phyloP scores from a whole-genome alignment of 2,888 invertebrate species.

The Celastrina argiolus region DNA sequence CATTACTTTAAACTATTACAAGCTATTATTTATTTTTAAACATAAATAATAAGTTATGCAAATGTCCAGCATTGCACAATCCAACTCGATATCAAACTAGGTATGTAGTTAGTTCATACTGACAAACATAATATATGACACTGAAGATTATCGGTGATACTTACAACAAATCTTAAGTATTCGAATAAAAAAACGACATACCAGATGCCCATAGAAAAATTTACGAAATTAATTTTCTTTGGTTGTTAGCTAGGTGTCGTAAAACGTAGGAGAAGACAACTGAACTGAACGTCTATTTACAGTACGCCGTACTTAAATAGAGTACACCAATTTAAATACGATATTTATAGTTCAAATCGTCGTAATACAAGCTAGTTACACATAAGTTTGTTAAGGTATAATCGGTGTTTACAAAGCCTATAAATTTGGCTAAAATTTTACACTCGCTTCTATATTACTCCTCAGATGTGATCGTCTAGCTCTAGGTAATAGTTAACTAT shows the following conservation, averaged over 20 bases:
- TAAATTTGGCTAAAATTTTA: constrained; percentile 34
- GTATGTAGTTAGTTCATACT: constrained; percentile 70
- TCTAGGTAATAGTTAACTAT: neutral
- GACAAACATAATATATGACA: constrained; percentile 52
- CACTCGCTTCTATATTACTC: constrained; percentile 17
- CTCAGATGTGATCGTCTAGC: constrained; percentile 43
- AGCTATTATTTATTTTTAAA: constrained; percentile 70
- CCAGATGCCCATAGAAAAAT: constrained; percentile 41
- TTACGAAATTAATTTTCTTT: constrained; percentile 40
- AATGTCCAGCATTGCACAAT: constrained; percentile 77
- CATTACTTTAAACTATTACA: constrained; percentile 77
- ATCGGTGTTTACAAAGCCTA: constrained; percentile 41
- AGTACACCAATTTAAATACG: constrained; percentile 41
- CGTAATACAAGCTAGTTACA: constrained; percentile 53
- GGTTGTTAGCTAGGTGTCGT: constrained; percentile 39
- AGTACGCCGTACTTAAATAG: constrained; percentile 30
- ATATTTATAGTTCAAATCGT: constrained; percentile 51
- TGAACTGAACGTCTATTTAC: constrained; percentile 10
- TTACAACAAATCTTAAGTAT: constrained; percentile 39
- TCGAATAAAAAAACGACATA: constrained; percentile 42
- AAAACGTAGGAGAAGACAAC: constrained; percentile 26
- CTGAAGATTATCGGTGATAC: constrained; percentile 39
- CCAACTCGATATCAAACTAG: constrained; percentile 70
- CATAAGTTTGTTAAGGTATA: constrained; percentile 44
- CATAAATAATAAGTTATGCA: constrained; percentile 76